Evolutionary conservation across 2,888 invertebrate genomes (phyloP).

Genomic region (Pterostichus niger): DNA sequence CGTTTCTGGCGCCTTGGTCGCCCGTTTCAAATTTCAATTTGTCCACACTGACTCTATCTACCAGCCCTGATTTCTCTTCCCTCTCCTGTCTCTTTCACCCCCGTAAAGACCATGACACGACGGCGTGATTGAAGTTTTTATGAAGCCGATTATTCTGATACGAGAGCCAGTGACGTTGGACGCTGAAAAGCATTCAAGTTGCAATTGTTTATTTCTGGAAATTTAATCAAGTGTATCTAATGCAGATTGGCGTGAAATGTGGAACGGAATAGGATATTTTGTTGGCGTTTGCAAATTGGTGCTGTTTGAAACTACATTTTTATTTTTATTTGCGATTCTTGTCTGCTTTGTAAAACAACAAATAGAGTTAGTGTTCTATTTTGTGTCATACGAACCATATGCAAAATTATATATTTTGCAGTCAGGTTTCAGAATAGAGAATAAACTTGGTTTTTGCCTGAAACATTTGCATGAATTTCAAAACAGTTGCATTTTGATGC

Average conservation of each 20-base stretch:
- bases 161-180: conserved; percentile 8
- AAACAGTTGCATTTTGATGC: no score
- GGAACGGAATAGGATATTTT: not conserved
- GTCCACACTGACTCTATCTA: not conserved
- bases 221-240: conserved; percentile 40
- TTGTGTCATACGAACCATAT: no score
- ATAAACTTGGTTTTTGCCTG: no score
- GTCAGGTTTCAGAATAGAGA: no score
- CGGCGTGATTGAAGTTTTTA: conserved; percentile 60
- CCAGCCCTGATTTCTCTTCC: not conserved
- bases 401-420: no score
- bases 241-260: conserved; percentile 28
- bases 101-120: not conserved
- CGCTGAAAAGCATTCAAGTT: conserved; percentile 31
- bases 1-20: conserved; percentile 12
- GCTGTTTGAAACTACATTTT: not conserved
- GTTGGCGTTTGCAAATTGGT: conserved; percentile 2
- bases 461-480: no score
- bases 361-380: no score
- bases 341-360: no score
- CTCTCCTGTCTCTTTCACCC: not conserved
- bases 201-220: conserved; percentile 50
- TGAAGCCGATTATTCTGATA: conserved; percentile 57
- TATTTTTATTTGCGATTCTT: no score
- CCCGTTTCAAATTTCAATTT: conserved; percentile 56